Conservation (phyloP, 1,140 invertebrate species). For the Saccostrea cuccullata region DNA sequence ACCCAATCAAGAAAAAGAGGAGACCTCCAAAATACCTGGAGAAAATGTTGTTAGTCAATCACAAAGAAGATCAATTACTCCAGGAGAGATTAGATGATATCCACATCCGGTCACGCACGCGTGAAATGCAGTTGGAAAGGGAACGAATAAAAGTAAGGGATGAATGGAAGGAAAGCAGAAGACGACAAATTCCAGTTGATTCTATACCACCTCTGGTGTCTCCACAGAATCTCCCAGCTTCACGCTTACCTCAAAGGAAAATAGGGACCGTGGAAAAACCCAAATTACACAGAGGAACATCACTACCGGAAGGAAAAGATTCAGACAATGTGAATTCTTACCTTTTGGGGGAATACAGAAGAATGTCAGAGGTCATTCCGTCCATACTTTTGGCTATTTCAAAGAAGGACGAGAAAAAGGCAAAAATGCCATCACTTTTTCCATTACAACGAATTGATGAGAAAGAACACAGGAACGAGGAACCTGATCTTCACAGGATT, state of each 20-base stretch:
- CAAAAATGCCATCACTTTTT: conserved; percentile 29
- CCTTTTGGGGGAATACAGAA: conserved; percentile 64
- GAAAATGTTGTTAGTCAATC: conserved; percentile 67
- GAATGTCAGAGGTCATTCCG: conserved; percentile 68
- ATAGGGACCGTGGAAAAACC: conserved; percentile 8
- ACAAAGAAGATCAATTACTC: conserved; percentile 65
- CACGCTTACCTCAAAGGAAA: conserved; percentile 41
- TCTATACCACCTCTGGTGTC: conserved; percentile 43
- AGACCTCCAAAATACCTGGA: conserved; percentile 63
- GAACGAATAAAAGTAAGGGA: conserved; percentile 64
- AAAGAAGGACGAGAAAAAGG: conserved; percentile 61
- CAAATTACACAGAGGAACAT: conserved; percentile 40
- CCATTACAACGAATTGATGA: conserved; percentile 37
- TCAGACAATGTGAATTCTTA: conserved; percentile 61
- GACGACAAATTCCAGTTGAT: conserved; percentile 59
- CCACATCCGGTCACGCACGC: conserved; percentile 57
- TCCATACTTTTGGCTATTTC: conserved; percentile 63
- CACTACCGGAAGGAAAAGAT: neutral
- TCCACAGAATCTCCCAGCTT: neutral
- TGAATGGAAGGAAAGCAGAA: conserved; percentile 63
- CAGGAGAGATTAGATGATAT: conserved; percentile 58
- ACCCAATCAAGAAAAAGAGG: conserved; percentile 48
- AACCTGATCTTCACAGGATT: conserved; percentile 64
- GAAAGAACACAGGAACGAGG: conserved; percentile 38
- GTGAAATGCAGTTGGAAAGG: conserved; percentile 63